Conservation (phyloP, 2,888 invertebrate species). For the Eutolmus rufibarbis region DNA sequence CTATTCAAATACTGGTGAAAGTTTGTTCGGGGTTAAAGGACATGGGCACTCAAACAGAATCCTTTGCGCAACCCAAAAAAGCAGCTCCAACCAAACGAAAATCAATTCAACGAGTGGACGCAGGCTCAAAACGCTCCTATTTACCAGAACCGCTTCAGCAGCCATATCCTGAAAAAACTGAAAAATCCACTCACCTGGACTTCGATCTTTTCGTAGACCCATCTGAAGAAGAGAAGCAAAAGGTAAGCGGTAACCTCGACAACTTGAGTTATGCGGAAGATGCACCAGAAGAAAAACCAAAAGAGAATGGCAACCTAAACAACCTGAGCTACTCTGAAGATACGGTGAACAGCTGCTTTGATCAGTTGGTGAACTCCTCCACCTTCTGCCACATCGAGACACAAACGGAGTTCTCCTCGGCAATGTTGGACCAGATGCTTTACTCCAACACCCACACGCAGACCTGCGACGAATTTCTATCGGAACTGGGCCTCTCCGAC, state of each 20-base stretch:
- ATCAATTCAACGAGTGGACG: not conserved
- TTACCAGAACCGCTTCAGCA: not conserved
- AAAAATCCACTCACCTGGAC: not conserved
- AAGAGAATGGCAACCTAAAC: slow-evolving; percentile 25
- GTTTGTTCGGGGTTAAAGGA: slow-evolving; percentile 8
- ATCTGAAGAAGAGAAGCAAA: not conserved
- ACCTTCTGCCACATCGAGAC: slow-evolving; percentile 66
- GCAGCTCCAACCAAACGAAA: not conserved
- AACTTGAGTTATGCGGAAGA: slow-evolving; percentile 21
- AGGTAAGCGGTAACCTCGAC: slow-evolving; percentile 25
- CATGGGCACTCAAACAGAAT: slow-evolving; percentile 28
- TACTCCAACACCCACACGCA: slow-evolving; percentile 62
- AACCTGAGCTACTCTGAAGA: slow-evolving; percentile 35
- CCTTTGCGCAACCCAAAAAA: not conserved
- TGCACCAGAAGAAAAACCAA: not conserved
- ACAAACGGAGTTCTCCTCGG: slow-evolving; percentile 65
- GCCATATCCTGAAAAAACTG: not conserved
- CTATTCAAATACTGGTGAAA: slow-evolving; percentile 4
- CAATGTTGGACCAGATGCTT: slow-evolving; percentile 57
- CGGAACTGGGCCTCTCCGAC: slow-evolving; percentile 67
- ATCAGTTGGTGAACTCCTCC: slow-evolving; percentile 36
- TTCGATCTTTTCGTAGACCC: not conserved
- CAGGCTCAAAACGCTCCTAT: not conserved
- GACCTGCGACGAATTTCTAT: slow-evolving; percentile 67
- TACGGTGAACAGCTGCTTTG: slow-evolving; percentile 40